Percentiles rank a stretch among this genome's conserved stretches.
Evolutionary conservation across 2,797 vertebrate genomes (phyloP).

Genomic region (Acanthiza pusilla): DNA sequence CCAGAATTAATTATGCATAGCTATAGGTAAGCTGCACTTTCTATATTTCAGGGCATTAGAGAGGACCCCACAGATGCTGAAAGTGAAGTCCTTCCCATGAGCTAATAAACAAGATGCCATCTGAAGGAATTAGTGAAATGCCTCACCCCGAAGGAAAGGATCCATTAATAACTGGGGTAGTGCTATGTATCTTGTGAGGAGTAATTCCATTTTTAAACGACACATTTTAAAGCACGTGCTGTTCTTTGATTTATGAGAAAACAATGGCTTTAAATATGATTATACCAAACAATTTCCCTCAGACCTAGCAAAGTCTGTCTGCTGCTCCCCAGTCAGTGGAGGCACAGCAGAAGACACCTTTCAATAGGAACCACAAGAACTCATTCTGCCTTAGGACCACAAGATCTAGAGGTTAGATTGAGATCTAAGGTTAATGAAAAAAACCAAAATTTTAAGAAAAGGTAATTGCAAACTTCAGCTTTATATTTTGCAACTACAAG

Average conservation of each 20-base stretch:
- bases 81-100: neutral
- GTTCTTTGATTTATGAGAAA: conserved; percentile 23
- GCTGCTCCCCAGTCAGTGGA: neutral
- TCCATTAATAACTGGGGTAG: conserved; percentile 1
- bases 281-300: neutral
- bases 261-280: neutral
- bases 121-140: neutral
- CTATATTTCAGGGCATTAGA: neutral
- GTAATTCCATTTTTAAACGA: conserved; percentile 12
- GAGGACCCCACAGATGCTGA: neutral
- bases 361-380: neutral
- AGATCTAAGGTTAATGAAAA: neutral
- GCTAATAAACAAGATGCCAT: neutral
- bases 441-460: neutral
- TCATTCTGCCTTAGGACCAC: neutral
- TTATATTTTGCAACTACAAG: neutral
- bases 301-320: neutral
- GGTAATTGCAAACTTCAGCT: neutral
- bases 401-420: neutral
- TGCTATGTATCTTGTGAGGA: neutral
- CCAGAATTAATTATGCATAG: neutral
- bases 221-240: conserved; percentile 8
- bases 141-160: neutral
- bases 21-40: neutral
- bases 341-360: neutral